Evolutionary conservation across 2,888 invertebrate species (phyloP).

Genomic region (Conchocele bisecta): DNA sequence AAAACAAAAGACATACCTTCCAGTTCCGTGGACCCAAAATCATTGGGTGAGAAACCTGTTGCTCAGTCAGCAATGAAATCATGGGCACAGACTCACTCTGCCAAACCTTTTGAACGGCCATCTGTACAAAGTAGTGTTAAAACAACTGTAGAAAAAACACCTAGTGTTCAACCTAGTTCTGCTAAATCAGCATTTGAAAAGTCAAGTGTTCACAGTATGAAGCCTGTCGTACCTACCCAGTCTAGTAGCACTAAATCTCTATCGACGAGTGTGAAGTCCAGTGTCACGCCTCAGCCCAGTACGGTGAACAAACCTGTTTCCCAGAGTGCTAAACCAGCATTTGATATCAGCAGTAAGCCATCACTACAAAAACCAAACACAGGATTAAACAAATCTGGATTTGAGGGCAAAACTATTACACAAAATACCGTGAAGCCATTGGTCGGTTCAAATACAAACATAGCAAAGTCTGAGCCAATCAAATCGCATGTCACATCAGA

Average conservation of each 20-base stretch:
- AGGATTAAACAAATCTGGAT: conserved; percentile 1
- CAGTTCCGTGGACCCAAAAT: background rate
- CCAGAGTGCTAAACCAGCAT: conserved; percentile 8
- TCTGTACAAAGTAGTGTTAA: conserved; percentile 12
- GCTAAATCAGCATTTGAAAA: conserved; percentile 12
- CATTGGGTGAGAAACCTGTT: conserved; percentile 8
- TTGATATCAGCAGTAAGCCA: conserved; percentile 16
- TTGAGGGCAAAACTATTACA: background rate
- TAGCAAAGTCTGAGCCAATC: conserved; percentile 9
- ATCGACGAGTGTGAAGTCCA: background rate
- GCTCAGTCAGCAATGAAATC: conserved; percentile 13
- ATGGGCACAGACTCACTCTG: conserved; percentile 40
- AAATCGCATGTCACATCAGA: conserved; percentile 10
- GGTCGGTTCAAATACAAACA: conserved; percentile 10
- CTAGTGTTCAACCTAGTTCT: conserved; percentile 16
- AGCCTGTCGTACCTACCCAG: background rate
- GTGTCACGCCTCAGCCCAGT: conserved; percentile 7
- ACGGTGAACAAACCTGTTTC: conserved; percentile 3
- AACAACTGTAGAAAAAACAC: background rate
- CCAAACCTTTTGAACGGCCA: conserved; percentile 32
- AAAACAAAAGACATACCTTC: conserved; percentile 1
- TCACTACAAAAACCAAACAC: conserved; percentile 2
- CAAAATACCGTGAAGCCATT: background rate
- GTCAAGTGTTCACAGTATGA: conserved; percentile 2
- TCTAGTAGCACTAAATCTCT: background rate